Evolutionary conservation across 2,113 vertebrate genomes (phyloP).

Genomic region (Calidris pugnax): DNA sequence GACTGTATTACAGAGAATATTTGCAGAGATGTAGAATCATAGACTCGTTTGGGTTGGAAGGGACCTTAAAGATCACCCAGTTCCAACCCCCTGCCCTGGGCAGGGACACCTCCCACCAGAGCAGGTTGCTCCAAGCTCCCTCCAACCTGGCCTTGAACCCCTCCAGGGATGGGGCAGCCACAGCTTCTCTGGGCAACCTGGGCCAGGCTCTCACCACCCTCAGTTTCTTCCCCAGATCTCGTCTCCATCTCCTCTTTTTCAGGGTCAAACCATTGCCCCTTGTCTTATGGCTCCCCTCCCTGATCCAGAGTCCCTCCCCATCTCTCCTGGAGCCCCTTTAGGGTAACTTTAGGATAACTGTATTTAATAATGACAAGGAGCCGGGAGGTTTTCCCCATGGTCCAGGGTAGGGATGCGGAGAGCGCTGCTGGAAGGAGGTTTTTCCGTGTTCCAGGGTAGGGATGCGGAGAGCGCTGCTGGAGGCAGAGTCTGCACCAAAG

Average conservation of each 20-base stretch:
- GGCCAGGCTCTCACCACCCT: background rate
- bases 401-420: background rate
- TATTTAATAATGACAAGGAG: background rate
- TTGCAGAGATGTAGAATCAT: background rate
- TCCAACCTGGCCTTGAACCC: background rate
- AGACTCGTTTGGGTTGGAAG: background rate
- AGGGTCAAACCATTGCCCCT: background rate
- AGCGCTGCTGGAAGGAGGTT: background rate
- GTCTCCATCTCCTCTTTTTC: background rate
- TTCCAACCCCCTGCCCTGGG: background rate
- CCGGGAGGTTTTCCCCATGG: background rate
- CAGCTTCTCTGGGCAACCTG: background rate
- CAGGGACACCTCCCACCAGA: background rate
- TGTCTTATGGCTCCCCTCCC: background rate
- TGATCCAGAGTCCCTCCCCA: background rate
- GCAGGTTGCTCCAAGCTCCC: background rate
- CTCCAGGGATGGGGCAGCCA: background rate
- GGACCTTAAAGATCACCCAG: background rate
- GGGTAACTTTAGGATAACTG: rapidly evolving
- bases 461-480: background rate
- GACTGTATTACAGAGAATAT: background rate
- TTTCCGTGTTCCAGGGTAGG: background rate
- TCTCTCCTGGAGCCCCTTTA: background rate
- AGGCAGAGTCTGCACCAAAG: background rate
- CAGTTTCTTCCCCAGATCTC: background rate